A percentile compares a stretch with the other conserved stretches of the same genome.
These are phyloP conservation scores for Microctonus aethiopoides DNA, from an alignment of 2,888 invertebrate species.

Conservation along the genomic window DNA sequence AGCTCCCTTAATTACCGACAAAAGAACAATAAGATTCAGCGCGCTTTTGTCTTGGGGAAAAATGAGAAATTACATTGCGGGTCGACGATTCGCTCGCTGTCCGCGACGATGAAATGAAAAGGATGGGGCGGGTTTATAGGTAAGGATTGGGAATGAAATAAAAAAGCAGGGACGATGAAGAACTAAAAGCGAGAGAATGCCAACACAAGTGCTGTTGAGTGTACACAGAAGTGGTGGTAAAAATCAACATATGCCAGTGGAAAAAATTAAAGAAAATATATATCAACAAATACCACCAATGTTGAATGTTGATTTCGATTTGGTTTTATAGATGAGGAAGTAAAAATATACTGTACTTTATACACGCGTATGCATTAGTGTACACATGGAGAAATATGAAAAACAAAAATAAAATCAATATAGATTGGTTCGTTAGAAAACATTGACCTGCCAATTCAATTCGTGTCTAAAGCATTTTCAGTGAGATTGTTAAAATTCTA, in stretches of 20 bases:
- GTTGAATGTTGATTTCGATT: too few relatives aligned
- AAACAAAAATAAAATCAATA: neutral
- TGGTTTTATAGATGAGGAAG: too few relatives aligned
- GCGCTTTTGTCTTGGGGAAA: constrained; percentile 64
- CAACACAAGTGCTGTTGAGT: neutral
- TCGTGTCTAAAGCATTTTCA: neutral
- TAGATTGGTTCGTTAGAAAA: neutral
- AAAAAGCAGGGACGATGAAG: too few relatives aligned
- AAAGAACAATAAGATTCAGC: constrained; percentile 67
- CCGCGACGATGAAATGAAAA: constrained; percentile 35
- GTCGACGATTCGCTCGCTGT: constrained; percentile 54
- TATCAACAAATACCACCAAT: neutral
- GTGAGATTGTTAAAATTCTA: constrained; percentile 32
- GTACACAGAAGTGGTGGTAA: neutral
- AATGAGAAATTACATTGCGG: constrained; percentile 65
- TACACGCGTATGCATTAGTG: too few relatives aligned
- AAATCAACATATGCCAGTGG: neutral
- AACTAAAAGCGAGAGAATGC: neutral
- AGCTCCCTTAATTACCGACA: constrained; percentile 65
- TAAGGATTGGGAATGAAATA: neutral
- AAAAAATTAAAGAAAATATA: neutral
- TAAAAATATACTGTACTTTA: too few relatives aligned
- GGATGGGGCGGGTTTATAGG: neutral
- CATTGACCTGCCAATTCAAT: constrained; percentile 6
- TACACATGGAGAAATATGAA: neutral